Evolutionary conservation across 2,888 invertebrate species (phyloP), one percentile per base, ranked within the genome.

Genomic region (Lycophotia porphyrea): DNA sequence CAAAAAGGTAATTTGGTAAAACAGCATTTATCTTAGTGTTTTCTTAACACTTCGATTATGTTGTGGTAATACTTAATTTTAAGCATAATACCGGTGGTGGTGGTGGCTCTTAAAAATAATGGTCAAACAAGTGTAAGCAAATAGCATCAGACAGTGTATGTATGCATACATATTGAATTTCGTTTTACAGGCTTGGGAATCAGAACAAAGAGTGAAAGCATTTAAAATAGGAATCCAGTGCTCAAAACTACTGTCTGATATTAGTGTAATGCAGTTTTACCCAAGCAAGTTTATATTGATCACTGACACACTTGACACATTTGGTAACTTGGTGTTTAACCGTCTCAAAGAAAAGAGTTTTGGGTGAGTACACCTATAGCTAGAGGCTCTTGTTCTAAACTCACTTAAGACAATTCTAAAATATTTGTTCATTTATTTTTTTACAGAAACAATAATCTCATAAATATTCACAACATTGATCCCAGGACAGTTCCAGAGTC

Each of bases 281-380:
- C 99, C 99, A 0, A 99, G 99, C 94, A 99, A 99, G 96, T 99
- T 99, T 97, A 99, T 99, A 52, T 97, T 99, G 27, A 98, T 99
- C 74, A 99, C 99, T 21, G 99, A 99, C 93, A 98, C 99, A 87
- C 96, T 99, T 86, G 99, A 99, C 93, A 98, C 98, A 84, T 99
- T 99, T 96, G 99, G 99, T 1, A 97, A 98, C 92, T 97, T 99
- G 78, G 99, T 99, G 1, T 99, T 98, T 92, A 98, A 98, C 82
- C 97, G 99, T 83, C 95, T 99, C 36, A 97, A 97, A 89, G 97
- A 97, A 44, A 99, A 99, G 94, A 95, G 96, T 89, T 95, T 91
- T 91, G 95, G 94, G 96, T 95, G 86, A 92, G 93, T 87, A 65
- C 18, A 13, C 15, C 11, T 27, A 13, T 4, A 39, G 39, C 24